Evolutionary conservation across 1,140 invertebrate genomes (phyloP).

Genomic region (Radopholus similis): DNA sequence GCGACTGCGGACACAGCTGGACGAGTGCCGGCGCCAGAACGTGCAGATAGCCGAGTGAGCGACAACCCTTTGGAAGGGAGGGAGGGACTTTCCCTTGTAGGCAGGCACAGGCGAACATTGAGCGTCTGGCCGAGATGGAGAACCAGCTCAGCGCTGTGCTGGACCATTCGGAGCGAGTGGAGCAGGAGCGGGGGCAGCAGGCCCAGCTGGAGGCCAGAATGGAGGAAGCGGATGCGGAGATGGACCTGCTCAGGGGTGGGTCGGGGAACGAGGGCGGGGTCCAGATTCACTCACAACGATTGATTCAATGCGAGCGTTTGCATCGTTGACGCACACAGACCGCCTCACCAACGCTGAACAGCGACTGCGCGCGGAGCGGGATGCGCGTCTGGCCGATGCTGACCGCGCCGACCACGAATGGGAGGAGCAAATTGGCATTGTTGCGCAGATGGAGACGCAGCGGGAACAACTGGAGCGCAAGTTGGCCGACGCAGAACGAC

Average conservation of each 20-base stretch:
- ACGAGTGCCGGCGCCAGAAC: too few relatives aligned
- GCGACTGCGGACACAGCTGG: too few relatives aligned
- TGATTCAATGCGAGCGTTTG: neutral
- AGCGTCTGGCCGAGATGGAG: too few relatives aligned
- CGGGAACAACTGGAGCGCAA: constrained; percentile 2
- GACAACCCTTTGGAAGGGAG: neutral
- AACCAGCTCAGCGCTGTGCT: too few relatives aligned
- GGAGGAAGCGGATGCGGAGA: neutral
- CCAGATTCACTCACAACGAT: neutral
- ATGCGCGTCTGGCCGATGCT: neutral
- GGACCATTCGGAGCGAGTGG: too few relatives aligned
- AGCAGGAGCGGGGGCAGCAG: too few relatives aligned
- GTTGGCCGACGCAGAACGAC: neutral
- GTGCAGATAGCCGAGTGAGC: neutral
- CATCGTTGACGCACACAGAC: neutral
- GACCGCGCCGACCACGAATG: neutral
- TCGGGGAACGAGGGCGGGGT: neutral
- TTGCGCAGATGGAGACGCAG: neutral
- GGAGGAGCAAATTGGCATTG: constrained; percentile 6
- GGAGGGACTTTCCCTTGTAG: too few relatives aligned
- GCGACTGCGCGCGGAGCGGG: constrained; percentile 1
- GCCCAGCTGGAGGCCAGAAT: too few relatives aligned
- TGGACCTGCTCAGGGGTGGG: constrained; percentile 5
- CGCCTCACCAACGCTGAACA: neutral
- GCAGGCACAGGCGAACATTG: too few relatives aligned